Conservation (phyloP, 1,140 invertebrate genomes). For the Drosophila bocki region DNA sequence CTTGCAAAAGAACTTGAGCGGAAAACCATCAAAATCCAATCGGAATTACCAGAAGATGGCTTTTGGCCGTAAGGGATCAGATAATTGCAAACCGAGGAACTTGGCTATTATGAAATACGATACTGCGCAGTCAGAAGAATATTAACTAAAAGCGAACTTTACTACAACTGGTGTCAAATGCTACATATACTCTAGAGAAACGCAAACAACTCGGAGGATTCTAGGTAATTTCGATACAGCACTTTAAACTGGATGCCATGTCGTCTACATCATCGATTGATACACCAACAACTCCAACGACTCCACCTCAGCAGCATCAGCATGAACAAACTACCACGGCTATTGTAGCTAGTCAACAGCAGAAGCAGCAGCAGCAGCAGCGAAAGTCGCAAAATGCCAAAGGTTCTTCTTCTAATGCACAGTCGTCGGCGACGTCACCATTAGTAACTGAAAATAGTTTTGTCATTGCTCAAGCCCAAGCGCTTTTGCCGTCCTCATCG, state of each 20-base stretch:
- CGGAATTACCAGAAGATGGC: slow-evolving; percentile 4
- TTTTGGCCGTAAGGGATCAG: slow-evolving; percentile 5
- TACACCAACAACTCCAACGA: slow-evolving; percentile 55
- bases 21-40: neutral
- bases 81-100: neutral
- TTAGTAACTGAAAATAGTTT: slow-evolving; percentile 26
- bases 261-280: slow-evolving; percentile 65
- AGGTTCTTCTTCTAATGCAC: slow-evolving; percentile 21
- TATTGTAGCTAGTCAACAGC: slow-evolving; percentile 44
- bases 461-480: slow-evolving; percentile 16
- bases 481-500: slow-evolving; percentile 22
- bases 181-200: neutral
- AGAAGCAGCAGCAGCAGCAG: slow-evolving; percentile 13
- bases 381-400: slow-evolving; percentile 39
- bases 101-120: slow-evolving; percentile 16
- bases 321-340: slow-evolving; percentile 25
- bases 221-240: neutral
- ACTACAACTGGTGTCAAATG: slow-evolving; percentile 11
- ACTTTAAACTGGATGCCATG: slow-evolving; percentile 41
- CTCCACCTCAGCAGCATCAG: slow-evolving; percentile 37
- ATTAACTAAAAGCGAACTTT: neutral
- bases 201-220: neutral
- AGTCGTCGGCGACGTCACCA: slow-evolving; percentile 26
- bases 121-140: slow-evolving; percentile 15
- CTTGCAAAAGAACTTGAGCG: neutral